Conservation (phyloP, 2,888 invertebrate species). For the Chymomyza caudatula region DNA sequence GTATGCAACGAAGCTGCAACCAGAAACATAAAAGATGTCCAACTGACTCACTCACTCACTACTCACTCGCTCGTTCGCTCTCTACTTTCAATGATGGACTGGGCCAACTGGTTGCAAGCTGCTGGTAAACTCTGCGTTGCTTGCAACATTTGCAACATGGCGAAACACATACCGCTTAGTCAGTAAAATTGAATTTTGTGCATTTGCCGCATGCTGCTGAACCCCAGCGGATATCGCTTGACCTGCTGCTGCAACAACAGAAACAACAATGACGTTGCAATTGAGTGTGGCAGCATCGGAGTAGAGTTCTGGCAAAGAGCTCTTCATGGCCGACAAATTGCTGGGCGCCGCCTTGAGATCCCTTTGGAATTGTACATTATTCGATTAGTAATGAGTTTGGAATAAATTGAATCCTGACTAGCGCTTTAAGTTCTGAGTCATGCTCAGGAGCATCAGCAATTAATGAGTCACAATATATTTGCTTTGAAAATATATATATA, state of each 20-base stretch:
- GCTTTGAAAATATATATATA: no score
- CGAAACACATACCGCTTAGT: slow-evolving; percentile 18
- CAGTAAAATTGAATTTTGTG: neutral
- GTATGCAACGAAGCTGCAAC: neutral
- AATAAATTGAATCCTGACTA: no score
- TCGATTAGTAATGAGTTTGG: no score
- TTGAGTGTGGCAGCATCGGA: neutral
- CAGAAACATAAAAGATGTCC: neutral
- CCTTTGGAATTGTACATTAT: no score
- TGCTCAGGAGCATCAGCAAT: no score
- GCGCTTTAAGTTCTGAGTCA: no score
- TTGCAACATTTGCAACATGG: neutral
- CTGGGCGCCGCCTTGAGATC: no score
- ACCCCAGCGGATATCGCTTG: slow-evolving; percentile 28
- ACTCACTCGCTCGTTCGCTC: no score
- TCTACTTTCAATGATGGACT: neutral
- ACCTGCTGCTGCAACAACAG: slow-evolving; percentile 28
- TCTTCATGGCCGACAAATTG: no score
- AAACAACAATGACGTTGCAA: neutral
- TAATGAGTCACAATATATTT: no score
- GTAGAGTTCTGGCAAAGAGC: no score
- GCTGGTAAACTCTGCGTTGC: neutral
- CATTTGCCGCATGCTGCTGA: slow-evolving; percentile 28
- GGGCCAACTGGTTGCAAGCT: slow-evolving; percentile 16
- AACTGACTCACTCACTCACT: neutral